Evolutionary conservation across 2,113 vertebrate species (phyloP).

Genomic region (Hemibagrus wyckioides): DNA sequence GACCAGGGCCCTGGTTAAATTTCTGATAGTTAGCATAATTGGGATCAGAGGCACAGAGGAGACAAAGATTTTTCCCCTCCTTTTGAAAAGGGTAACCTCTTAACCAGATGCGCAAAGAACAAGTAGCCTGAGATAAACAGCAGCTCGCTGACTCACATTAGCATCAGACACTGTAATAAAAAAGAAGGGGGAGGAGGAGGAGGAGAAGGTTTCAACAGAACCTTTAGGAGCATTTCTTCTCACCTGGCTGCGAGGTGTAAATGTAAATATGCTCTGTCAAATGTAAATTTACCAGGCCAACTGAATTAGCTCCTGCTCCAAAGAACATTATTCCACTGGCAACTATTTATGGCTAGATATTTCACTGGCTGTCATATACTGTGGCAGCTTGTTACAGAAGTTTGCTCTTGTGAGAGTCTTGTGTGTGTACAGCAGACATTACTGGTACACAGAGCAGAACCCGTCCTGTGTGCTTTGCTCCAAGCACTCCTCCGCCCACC

Average conservation of each 20-base stretch:
- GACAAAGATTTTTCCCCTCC: slow-evolving; percentile 58
- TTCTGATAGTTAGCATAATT: slow-evolving; percentile 80
- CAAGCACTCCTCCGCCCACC: slow-evolving; percentile 20
- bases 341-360: slow-evolving; percentile 16
- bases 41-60: slow-evolving; percentile 67
- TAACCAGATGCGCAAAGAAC: slow-evolving; percentile 41
- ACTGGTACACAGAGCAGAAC: slow-evolving; percentile 20
- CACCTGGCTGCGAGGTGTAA: slow-evolving; percentile 24
- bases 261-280: slow-evolving; percentile 36
- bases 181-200: neutral
- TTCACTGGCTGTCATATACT: neutral
- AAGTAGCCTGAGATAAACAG: slow-evolving; percentile 32
- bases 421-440: neutral
- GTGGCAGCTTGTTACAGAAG: slow-evolving; percentile 20
- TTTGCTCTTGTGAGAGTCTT: slow-evolving; percentile 12
- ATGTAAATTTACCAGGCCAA: slow-evolving; percentile 26
- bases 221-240: slow-evolving; percentile 16
- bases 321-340: neutral
- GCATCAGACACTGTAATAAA: slow-evolving; percentile 20
- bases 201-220: neutral
- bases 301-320: slow-evolving; percentile 3
- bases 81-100: slow-evolving; percentile 50
- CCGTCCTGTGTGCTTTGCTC: neutral
- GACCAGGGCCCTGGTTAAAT: slow-evolving; percentile 72
- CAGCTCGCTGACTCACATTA: slow-evolving; percentile 27